Conservation (phyloP, 2,888 invertebrate species). For the Embidobia sp. region DNA sequence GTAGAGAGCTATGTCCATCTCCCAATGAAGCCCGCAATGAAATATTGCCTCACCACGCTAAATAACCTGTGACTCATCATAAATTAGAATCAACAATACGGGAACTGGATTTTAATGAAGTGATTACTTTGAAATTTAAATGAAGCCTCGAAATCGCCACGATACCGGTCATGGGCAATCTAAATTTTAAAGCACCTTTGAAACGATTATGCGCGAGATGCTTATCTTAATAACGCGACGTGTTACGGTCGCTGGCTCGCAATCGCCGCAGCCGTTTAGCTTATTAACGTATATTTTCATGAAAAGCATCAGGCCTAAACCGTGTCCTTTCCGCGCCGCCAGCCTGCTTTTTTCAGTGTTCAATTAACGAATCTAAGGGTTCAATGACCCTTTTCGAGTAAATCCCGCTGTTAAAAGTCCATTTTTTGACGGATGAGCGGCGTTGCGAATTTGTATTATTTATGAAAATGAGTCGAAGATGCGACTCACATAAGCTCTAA, state of each 20-base stretch:
- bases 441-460: constrained; percentile 79
- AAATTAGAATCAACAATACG: constrained; percentile 56
- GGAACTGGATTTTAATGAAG: constrained; percentile 61
- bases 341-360: constrained; percentile 16
- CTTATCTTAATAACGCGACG: constrained; percentile 64
- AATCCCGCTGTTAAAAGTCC: constrained; percentile 30
- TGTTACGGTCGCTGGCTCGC: constrained; percentile 55
- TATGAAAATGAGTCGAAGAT: constrained; percentile 79
- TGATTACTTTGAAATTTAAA: constrained; percentile 63
- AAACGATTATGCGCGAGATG: constrained; percentile 61
- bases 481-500: constrained; percentile 48
- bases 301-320: constrained; percentile 42
- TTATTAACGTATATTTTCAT: constrained; percentile 59
- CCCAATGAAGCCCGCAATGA: constrained; percentile 41
- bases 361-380: constrained; percentile 64
- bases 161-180: constrained; percentile 54
- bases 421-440: constrained; percentile 56
- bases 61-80: constrained; percentile 56
- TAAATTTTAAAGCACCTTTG: constrained; percentile 60
- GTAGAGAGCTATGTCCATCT: constrained; percentile 32
- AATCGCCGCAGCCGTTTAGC: constrained; percentile 50
- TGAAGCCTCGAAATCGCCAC: constrained; percentile 53
- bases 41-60: constrained; percentile 40
- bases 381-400: constrained; percentile 58
- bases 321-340: constrained; percentile 22